Percentiles rank a stretch among this genome's conserved stretches.
Evolutionary conservation across 2,113 vertebrate genomes (phyloP).

Genomic region (Spheniscus mendiculus): DNA sequence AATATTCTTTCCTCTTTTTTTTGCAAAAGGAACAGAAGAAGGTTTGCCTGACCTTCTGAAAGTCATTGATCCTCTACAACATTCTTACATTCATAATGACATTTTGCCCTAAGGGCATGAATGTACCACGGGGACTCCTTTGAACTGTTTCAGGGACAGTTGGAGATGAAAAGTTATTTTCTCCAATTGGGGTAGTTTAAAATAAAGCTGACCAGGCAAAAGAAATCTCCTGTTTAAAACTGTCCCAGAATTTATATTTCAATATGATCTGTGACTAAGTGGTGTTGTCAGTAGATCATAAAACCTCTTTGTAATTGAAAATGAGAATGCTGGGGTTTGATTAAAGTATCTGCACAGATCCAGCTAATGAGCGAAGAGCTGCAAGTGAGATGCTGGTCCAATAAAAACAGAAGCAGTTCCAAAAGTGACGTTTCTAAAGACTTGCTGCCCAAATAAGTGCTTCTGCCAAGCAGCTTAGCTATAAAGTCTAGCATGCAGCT

Average conservation of each 20-base stretch:
- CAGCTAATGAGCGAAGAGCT: neutral
- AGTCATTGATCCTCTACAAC: neutral
- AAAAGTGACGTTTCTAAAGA: neutral
- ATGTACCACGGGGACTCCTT: neutral
- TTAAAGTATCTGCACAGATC: neutral
- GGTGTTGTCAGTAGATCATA: neutral
- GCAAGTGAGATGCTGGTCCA: neutral
- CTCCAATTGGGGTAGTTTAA: neutral
- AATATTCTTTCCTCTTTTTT: neutral
- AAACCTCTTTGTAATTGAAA: neutral
- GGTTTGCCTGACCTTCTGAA: slow-evolving; percentile 9
- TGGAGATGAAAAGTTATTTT: neutral
- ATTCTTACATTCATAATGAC: neutral
- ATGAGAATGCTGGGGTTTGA: neutral
- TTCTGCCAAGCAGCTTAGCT: neutral
- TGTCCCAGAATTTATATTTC: neutral
- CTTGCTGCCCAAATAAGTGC: neutral
- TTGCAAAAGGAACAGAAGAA: neutral
- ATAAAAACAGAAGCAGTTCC: neutral
- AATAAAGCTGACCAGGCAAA: neutral
- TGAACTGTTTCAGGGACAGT: neutral
- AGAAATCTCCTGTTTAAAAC: neutral
- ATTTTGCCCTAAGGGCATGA: neutral
- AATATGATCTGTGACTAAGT: neutral
- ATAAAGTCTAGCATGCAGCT: neutral